These are phyloP conservation scores for Neuroterus valhalla DNA, from an alignment of 1,140 invertebrate genomes.

Conservation along the genomic window DNA sequence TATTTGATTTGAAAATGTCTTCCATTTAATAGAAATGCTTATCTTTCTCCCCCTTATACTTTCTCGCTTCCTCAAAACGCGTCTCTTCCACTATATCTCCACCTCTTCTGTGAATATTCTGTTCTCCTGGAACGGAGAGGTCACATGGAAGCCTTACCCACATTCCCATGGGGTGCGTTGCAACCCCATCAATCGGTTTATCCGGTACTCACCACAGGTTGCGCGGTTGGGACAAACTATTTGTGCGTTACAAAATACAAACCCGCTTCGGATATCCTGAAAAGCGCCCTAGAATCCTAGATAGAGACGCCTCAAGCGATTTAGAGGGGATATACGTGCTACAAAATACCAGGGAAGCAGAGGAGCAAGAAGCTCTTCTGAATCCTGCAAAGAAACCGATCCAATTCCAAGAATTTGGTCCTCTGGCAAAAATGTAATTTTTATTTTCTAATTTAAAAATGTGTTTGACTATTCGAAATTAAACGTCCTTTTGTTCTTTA, in stretches of 20 bases:
- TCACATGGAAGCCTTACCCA: constrained; percentile 73
- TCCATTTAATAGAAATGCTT: not conserved
- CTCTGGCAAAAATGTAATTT: not conserved
- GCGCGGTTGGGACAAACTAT: not conserved
- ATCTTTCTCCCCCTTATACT: constrained; percentile 43
- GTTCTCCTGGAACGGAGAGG: constrained; percentile 73
- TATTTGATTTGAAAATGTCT: not conserved
- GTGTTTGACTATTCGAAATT: too few species aligned
- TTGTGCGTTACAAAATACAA: not conserved
- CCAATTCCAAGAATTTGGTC: constrained; percentile 29
- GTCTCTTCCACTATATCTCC: constrained; percentile 47
- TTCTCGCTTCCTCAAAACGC: constrained; percentile 45
- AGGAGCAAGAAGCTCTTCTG: constrained; percentile 56
- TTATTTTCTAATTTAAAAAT: constrained; percentile 17
- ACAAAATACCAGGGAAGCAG: constrained; percentile 65
- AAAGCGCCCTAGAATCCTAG: constrained; percentile 45
- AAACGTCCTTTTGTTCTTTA: too few species aligned
- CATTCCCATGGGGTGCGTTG: constrained; percentile 67
- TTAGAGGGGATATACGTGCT: constrained; percentile 71
- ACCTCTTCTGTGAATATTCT: constrained; percentile 60
- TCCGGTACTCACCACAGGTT: constrained; percentile 40
- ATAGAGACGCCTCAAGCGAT: constrained; percentile 51
- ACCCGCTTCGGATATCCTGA: constrained; percentile 50
- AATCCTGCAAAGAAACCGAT: constrained; percentile 48
- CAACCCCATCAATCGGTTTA: constrained; percentile 46